Conservation (phyloP, 1,140 invertebrate species). For the Armadillidium nasatum region DNA sequence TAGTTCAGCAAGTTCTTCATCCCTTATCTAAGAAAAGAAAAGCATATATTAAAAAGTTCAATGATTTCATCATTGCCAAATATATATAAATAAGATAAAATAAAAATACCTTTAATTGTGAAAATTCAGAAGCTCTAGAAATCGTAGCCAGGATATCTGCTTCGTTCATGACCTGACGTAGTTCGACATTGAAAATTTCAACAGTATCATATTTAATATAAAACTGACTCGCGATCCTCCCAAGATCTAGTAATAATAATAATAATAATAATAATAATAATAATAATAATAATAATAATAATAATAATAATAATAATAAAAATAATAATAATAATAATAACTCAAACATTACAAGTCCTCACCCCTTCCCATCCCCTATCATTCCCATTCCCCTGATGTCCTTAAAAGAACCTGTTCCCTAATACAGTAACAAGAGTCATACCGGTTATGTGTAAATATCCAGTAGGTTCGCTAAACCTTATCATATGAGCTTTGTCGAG, state of each 20-base stretch:
- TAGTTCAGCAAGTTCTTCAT: constrained; percentile 90
- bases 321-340: too few relatives aligned
- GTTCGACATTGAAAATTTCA: constrained; percentile 75
- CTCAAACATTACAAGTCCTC: too few relatives aligned
- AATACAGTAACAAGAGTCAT: too few relatives aligned
- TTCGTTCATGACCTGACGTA: constrained; percentile 76
- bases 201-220: constrained; percentile 97
- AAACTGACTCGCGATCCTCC: constrained; percentile 92
- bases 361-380: too few relatives aligned
- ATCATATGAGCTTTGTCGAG: constrained; percentile 94
- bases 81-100: too few relatives aligned
- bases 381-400: too few relatives aligned
- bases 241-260: constrained; percentile 83
- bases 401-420: too few relatives aligned
- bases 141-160: constrained; percentile 82
- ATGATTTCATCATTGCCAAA: too few relatives aligned
- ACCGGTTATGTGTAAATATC: constrained; percentile 74
- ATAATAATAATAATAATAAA: too few relatives aligned
- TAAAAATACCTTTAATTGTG: constrained; percentile 78
- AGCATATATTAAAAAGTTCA: too few relatives aligned
- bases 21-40: constrained; percentile 68
- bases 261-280: too few relatives aligned
- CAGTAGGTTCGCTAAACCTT: constrained; percentile 75
- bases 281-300: too few relatives aligned
- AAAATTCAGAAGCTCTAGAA: constrained; percentile 87